Percentiles rank a stretch among this genome's conserved stretches.
Evolutionary conservation across 2,888 invertebrate genomes (phyloP).

Genomic region (Mongoloraphidia duomilia): DNA sequence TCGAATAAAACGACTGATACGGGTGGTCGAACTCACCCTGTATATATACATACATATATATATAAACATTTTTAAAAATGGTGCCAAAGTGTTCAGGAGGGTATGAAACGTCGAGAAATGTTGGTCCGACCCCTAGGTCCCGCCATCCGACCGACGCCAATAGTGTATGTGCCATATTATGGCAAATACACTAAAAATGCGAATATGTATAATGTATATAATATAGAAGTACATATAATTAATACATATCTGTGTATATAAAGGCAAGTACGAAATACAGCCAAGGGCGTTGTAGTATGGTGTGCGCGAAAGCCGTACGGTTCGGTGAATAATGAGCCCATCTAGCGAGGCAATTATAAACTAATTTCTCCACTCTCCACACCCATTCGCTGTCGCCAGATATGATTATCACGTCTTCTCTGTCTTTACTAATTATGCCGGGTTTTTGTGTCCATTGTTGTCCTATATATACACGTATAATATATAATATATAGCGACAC

Average conservation of each 20-base stretch:
- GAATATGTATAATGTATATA: neutral
- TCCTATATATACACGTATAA: neutral
- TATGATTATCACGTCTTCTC: neutral
- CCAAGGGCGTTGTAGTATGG: neutral
- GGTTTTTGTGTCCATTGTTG: neutral
- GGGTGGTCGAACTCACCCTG: too few species aligned
- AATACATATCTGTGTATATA: neutral
- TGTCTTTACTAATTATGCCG: neutral
- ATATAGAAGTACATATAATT: neutral
- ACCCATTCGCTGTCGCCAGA: conserved; percentile 1
- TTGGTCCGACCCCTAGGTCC: too few species aligned
- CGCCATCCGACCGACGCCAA: too few species aligned
- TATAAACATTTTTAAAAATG: too few species aligned
- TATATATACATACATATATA: too few species aligned
- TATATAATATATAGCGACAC: too few species aligned
- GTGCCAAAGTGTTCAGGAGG: too few species aligned
- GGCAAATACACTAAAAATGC: too few species aligned
- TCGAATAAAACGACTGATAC: too few species aligned
- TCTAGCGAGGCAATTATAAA: neutral
- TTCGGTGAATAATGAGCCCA: neutral
- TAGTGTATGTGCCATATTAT: too few species aligned
- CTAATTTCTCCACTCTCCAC: neutral
- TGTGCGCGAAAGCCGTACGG: neutral
- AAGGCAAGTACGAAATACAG: neutral
- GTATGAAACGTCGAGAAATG: too few species aligned